phyloP scores from a whole-genome alignment of 2,797 vertebrate genomes.

The Microctenopoma stevenorrisi region DNA sequence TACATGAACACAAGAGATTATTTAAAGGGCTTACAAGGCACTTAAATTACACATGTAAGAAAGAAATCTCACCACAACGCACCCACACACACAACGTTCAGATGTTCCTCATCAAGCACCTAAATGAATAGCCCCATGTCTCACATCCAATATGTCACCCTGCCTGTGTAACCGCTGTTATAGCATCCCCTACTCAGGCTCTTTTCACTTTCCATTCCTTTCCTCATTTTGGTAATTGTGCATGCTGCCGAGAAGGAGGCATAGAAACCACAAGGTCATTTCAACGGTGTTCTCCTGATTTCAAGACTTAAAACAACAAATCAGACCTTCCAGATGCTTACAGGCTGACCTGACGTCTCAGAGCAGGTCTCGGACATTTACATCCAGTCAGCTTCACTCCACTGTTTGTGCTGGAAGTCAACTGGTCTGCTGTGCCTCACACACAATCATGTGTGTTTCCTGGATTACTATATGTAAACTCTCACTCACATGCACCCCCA shows the following conservation, averaged over 20 bases:
- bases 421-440: constrained; percentile 64
- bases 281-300: constrained; percentile 62
- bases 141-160: constrained; percentile 70
- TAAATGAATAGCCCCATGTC: constrained; percentile 47
- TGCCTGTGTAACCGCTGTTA: constrained; percentile 54
- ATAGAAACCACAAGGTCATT: constrained; percentile 71
- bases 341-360: constrained; percentile 56
- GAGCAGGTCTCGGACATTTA: constrained; percentile 53
- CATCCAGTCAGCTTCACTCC: constrained; percentile 39
- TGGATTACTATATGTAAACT: constrained; percentile 69
- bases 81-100: constrained; percentile 37
- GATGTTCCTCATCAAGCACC: constrained; percentile 68
- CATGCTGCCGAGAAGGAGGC: constrained; percentile 64
- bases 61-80: constrained; percentile 27
- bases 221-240: constrained; percentile 71
- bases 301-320: constrained; percentile 75
- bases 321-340: constrained; percentile 70
- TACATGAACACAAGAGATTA: constrained; percentile 35
- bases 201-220: constrained; percentile 74
- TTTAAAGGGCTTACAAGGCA: constrained; percentile 35
- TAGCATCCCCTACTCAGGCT: constrained; percentile 57
- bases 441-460: constrained; percentile 72
- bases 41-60: constrained; percentile 47
- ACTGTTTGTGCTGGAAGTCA: constrained; percentile 74
- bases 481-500: constrained; percentile 53